Evolutionary conservation across 2,888 invertebrate species (phyloP), one percentile per base, ranked within the genome.

Genomic region (Xanthia togata): DNA sequence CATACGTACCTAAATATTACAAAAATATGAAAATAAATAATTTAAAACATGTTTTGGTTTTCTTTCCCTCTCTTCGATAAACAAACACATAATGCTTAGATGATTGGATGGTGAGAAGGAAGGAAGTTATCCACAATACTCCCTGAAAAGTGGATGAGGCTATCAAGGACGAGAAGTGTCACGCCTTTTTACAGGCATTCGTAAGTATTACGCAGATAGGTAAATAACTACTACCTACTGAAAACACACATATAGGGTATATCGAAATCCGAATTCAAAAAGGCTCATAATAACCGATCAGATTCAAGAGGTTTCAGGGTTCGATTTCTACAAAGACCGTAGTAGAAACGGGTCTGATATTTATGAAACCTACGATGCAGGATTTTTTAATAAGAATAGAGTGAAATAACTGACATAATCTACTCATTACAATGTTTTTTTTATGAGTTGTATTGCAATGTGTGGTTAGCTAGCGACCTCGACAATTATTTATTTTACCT

Each of bases 1-100:
- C 92, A 90, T 91, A 90, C 89, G 93, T 94, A 93, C 91, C 92
- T 93, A 93, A 87, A 79, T 83, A 89, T 89, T 89, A 89, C 73
- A 82, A 87, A 90, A 88, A 87, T 88, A 86, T 84, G 68, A 87
- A 89, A 89, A 87, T 89, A 86, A 89, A 84, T 87, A 80, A 85
- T 79, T 76, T 69, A 62, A 47, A 67, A 88, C 64, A 41, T 12
- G 68, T 67, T 41, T 63, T 68, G 59, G 55, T 76, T 81, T 82
- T 14, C 9, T 76, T 79, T 76, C 0, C n/a, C 55, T 50, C 3
- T 59, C 12, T 4, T 17, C 11, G 23, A 31, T 35, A 5, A n/a
- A 50, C 23, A n/a, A n/a, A 55, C 1, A 23, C 26, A 47, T 4
- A 31, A 9, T 14, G 4, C 2, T 23, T 31, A 31, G 20, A 31